Evolutionary conservation across 1,140 invertebrate species (phyloP), one percentile per base, ranked within the genome.

Genomic region (Thereuonema tuberculata): DNA sequence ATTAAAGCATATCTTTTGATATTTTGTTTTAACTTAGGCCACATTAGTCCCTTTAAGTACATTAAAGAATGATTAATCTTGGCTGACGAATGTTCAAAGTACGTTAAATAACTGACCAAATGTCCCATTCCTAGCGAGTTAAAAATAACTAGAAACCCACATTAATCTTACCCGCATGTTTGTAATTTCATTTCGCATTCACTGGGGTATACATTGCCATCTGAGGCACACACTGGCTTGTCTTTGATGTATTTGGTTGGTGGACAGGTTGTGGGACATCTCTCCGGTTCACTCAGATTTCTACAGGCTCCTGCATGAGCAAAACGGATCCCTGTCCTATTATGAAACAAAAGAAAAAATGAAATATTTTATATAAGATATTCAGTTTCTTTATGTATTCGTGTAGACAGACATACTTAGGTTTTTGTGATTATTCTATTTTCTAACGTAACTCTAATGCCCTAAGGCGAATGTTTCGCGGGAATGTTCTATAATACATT

Each of bases 151-250:
- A n/a, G n/a, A n/a, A n/a, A n/a, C n/a, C n/a, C n/a, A n/a, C n/a
- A n/a, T n/a, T n/a, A n/a, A 37, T 69, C 77, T 77, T 77, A 89
- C 84, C 88, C 87, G 73, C 90, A 93, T 48, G 89, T 93, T 2
- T 87, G 76, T 54, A 87, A 77, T 69, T 89, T 90, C 87, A 96
- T 91, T 65, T 92, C 85, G 70, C 93, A 97, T 3, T 89, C 91
- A 60, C 85, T 94, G 67, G 85, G 86, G 76, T 96, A 96, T 0
- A 93, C 90, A 67, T 90, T 90, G 27, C 91, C 89, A 70, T 97
- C 58, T 14, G 65, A 67, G 12, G 87, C 92, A 70, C 93, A 97
- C 63, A 95, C 84, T 0, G 89, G 89, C 20, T 89, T 88, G 68
- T 91, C 88, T 50, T 26, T 9, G 2, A 23, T 3, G 12, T 84